Evolutionary conservation across 2,888 invertebrate species (phyloP), one percentile per base, ranked within the genome.

Genomic region (Crepidodera aurea): DNA sequence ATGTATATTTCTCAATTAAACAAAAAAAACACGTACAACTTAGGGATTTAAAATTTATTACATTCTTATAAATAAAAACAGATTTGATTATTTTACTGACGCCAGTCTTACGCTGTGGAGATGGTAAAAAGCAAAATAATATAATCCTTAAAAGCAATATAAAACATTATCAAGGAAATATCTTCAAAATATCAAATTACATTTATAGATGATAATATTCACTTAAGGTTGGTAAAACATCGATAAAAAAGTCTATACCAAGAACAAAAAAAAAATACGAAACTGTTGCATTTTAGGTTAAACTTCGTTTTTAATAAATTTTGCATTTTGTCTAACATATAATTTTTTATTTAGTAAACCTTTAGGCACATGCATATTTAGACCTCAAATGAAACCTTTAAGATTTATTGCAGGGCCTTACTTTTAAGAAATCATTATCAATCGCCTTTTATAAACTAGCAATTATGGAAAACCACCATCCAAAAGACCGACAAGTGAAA

Each of bases 101-200:
- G 22, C 46, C 55, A 55, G 46, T 56, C 56, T 56, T 37, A 16
- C 37, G 2, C 46, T 46, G 44, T 22, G 6, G 2, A 25, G 10
- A 44, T 19, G 10, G 46, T 29, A 27, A 12, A 56, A 56, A 37
- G 22, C 19, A 22, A 56, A 56, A 48, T 40, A 40, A 12, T 6
- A 19, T 12, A 51, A n/a, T 29, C 22, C 6, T 15, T 16, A 15
- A 22, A 10, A 34, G 46, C 53, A 40, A 46, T 46, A 15, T 56
- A 37, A 13, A 34, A 46, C 18, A 40, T 27, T 25, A 40, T 42
- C 37, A 22, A 27, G 19, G 46, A 42, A 56, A 56, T 56, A 56
- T 56, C 46, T 56, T 56, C 37, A 46, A 56, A 56, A 56, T 56
- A 56, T 56, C 46, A 46, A 46, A 13, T 37, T 56, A 56, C 37